Conservation (phyloP, 1,140 invertebrate species). For the Megalonaias nervosa region DNA sequence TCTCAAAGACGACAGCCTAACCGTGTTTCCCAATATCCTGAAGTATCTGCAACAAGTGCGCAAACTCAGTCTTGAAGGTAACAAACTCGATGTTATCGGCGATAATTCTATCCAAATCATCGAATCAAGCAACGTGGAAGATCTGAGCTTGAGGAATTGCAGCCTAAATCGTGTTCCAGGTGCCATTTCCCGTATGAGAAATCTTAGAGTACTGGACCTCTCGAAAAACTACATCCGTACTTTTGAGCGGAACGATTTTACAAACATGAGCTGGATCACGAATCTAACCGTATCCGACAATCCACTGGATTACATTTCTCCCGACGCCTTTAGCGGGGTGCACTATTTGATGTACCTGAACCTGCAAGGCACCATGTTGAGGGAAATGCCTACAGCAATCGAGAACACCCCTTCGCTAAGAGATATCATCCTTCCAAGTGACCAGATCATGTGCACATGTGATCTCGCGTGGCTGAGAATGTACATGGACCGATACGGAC, state of each 20-base stretch:
- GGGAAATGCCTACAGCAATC: constrained; percentile 17
- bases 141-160: constrained; percentile 14
- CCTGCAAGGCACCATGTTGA: constrained; percentile 7
- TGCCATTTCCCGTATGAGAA: constrained; percentile 10
- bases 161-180: constrained; percentile 22
- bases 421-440: background rate
- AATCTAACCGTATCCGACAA: constrained; percentile 11
- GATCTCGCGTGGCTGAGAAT: constrained; percentile 23
- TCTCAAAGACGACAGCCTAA: constrained; percentile 22
- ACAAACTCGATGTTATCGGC: constrained; percentile 16
- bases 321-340: constrained; percentile 21
- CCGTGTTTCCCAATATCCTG: constrained; percentile 21
- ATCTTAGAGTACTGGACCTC: constrained; percentile 15
- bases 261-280: background rate
- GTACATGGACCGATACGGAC: background rate
- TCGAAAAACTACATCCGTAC: constrained; percentile 25
- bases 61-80: constrained; percentile 26
- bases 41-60: constrained; percentile 9
- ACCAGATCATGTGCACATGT: constrained; percentile 28
- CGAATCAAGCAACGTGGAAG: constrained; percentile 20
- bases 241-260: constrained; percentile 29
- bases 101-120: constrained; percentile 14
- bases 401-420: background rate
- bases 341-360: background rate
- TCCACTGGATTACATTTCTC: constrained; percentile 20